Percentiles rank a stretch among this genome's conserved stretches.
Evolutionary conservation across 2,888 invertebrate species (phyloP).

Genomic region (Drosophila emarginata): DNA sequence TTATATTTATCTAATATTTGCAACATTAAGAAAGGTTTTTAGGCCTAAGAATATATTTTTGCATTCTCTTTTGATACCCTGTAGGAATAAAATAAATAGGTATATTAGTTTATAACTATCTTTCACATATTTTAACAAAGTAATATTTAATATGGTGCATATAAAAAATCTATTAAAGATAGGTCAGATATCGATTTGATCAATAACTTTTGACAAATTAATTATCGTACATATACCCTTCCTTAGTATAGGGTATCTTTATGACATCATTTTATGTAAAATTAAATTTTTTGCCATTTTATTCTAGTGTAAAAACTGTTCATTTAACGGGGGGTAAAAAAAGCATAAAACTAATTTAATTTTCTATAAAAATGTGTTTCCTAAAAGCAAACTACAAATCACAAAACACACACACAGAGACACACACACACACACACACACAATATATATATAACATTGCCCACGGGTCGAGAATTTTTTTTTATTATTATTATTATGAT

Average conservation of each 20-base stretch:
- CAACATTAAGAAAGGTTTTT: too few relatives aligned
- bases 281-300: neutral
- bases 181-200: too few relatives aligned
- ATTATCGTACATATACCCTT: neutral
- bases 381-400: slow-evolving; percentile 1
- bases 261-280: neutral
- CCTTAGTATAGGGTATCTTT: neutral
- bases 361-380: neutral
- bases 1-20: too few relatives aligned
- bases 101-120: too few relatives aligned
- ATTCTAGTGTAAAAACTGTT: neutral
- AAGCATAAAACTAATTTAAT: slow-evolving; percentile 37
- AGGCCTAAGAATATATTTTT: too few relatives aligned
- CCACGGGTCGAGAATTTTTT: slow-evolving; percentile 14
- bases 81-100: too few relatives aligned
- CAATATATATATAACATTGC: neutral
- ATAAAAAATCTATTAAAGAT: too few relatives aligned
- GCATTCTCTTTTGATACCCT: too few relatives aligned
- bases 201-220: too few relatives aligned
- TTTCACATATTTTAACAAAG: too few relatives aligned
- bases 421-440: neutral
- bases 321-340: neutral
- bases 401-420: neutral
- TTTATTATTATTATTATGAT: slow-evolving; percentile 39
- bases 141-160: too few relatives aligned